Evolutionary conservation across 2,888 invertebrate genomes (phyloP).

Genomic region (Drosophila leonis): DNA sequence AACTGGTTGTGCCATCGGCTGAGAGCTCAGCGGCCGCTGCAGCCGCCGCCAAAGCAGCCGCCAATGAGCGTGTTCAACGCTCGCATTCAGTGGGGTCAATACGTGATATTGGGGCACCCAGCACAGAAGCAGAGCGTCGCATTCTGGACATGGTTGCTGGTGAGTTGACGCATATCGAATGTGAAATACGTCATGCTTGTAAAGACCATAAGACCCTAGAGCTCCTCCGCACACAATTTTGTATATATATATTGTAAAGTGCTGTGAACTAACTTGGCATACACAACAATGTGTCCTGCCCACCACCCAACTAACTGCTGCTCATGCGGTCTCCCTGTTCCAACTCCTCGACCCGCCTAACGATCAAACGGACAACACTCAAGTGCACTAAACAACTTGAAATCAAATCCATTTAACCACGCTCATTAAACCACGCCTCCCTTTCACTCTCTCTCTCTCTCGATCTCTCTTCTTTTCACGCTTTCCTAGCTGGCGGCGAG

Average conservation of each 20-base stretch:
- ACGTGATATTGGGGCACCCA: conserved; percentile 89
- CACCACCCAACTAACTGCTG: conserved; percentile 54
- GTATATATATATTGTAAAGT: conserved; percentile 64
- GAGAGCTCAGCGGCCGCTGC: conserved; percentile 81
- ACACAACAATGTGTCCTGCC: conserved; percentile 56
- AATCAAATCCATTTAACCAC: conserved; percentile 70
- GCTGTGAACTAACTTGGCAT: conserved; percentile 68
- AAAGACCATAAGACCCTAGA: conserved; percentile 42
- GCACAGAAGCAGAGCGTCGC: conserved; percentile 89
- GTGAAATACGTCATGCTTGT: conserved; percentile 47
- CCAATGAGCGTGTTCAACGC: conserved; percentile 87
- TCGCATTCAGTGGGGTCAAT: conserved; percentile 91
- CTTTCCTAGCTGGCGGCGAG: conserved; percentile 84
- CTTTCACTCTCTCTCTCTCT: conserved; percentile 52
- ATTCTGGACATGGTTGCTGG: conserved; percentile 90
- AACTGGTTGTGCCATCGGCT: conserved; percentile 89
- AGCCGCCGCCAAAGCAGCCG: conserved; percentile 84
- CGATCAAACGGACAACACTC: conserved; percentile 50
- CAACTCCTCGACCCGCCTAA: conserved; percentile 32
- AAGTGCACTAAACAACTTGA: conserved; percentile 77
- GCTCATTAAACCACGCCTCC: conserved; percentile 73
- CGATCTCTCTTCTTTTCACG: conserved; percentile 20
- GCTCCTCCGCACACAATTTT: conserved; percentile 41
- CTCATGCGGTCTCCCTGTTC: conserved; percentile 45
- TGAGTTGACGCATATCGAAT: conserved; percentile 56